A percentile compares a stretch with the other conserved stretches of the same genome.
Evolutionary conservation across 2,888 invertebrate species (phyloP).

Genomic region (Sarcophaga variegata): DNA sequence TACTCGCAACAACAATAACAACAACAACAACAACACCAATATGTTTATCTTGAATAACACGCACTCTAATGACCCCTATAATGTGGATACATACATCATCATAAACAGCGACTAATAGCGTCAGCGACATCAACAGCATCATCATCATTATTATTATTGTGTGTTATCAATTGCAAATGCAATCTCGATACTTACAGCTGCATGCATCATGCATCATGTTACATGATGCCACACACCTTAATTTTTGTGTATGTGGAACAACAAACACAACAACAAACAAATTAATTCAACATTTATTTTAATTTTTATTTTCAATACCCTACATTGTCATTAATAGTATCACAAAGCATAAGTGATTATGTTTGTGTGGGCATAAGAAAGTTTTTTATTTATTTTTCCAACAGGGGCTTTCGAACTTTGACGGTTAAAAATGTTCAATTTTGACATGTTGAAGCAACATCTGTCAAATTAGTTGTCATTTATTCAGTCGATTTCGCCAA

Average conservation of each 20-base stretch:
- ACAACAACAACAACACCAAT: background rate
- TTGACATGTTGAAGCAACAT: too few species aligned
- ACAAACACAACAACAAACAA: background rate
- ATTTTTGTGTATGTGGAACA: slow-evolving; percentile 6
- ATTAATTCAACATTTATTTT: slow-evolving; percentile 39
- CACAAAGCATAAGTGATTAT: too few species aligned
- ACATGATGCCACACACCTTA: slow-evolving; percentile 33
- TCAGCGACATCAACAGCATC: background rate
- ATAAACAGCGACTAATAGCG: background rate
- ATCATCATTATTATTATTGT: background rate
- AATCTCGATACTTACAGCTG: background rate
- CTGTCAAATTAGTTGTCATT: too few species aligned
- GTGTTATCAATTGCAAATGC: slow-evolving; percentile 11
- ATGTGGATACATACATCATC: slow-evolving; percentile 34
- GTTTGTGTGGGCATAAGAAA: too few species aligned
- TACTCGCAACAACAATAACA: too few species aligned
- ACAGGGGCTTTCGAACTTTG: too few species aligned
- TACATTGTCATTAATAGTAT: too few species aligned
- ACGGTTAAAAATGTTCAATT: too few species aligned
- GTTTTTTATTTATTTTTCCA: too few species aligned
- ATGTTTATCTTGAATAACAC: slow-evolving; percentile 41
- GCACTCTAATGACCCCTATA: slow-evolving; percentile 51
- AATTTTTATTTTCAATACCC: slow-evolving; percentile 16
- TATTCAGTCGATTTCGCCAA: too few species aligned
- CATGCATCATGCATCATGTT: background rate